A percentile compares a stretch with the other conserved stretches of the same genome.
These are phyloP conservation scores for Bimastos eiseni DNA, from an alignment of 2,888 invertebrate species.

Conservation along the genomic window DNA sequence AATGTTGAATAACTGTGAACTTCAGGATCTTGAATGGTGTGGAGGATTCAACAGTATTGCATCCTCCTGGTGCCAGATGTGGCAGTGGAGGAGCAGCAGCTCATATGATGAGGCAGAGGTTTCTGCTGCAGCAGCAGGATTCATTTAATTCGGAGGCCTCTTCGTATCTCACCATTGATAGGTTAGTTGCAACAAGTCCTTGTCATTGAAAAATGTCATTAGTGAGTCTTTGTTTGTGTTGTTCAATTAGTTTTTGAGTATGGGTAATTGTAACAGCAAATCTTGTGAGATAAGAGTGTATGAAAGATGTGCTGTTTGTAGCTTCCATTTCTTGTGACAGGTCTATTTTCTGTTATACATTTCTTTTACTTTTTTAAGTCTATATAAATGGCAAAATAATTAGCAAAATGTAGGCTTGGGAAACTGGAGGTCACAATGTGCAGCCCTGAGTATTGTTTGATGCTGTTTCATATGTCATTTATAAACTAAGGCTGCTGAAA, in stretches of 20 bases:
- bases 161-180: slow-evolving; percentile 10
- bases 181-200: background rate
- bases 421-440: background rate
- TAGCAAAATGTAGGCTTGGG: background rate
- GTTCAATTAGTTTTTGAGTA: background rate
- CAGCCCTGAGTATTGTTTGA: background rate
- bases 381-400: background rate
- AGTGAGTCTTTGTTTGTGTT: background rate
- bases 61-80: background rate
- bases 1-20: background rate
- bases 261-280: background rate
- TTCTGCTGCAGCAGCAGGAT: slow-evolving; percentile 4
- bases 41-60: background rate
- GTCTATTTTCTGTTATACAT: background rate
- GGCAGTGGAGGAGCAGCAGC: background rate
- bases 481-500: background rate
- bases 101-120: background rate
- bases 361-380: background rate
- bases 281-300: background rate
- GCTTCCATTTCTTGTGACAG: no score
- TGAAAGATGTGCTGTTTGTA: background rate
- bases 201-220: background rate
- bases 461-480: background rate
- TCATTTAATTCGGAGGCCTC: slow-evolving; percentile 20
- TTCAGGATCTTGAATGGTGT: slow-evolving; percentile 2